Percentiles rank a stretch among this genome's conserved stretches.
phyloP scores from a whole-genome alignment of 2,797 vertebrate genomes.

The Enteromius fasciolatus region DNA sequence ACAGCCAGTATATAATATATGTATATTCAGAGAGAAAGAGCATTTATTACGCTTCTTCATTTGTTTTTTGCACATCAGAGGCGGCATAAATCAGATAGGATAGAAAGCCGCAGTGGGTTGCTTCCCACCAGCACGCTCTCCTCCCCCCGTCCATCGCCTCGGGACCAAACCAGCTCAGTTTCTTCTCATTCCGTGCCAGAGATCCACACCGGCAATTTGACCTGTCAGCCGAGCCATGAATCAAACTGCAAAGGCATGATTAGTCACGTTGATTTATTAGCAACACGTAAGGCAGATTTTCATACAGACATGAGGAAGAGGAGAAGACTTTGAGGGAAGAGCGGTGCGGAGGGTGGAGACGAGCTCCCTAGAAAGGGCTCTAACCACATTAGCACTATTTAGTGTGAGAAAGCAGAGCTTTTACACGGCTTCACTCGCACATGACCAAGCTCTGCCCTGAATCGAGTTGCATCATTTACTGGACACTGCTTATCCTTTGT shows the following conservation, averaged over 20 bases:
- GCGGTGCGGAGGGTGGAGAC: constrained; percentile 45
- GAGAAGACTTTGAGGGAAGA: constrained; percentile 62
- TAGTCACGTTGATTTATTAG: constrained; percentile 81
- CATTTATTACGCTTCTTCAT: constrained; percentile 34
- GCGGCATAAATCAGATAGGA: constrained; percentile 43
- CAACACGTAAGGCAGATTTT: constrained; percentile 75
- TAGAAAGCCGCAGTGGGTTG: constrained; percentile 53
- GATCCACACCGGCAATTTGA: constrained; percentile 82
- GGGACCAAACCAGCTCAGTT: constrained; percentile 64
- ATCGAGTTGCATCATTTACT: neutral
- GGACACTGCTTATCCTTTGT: neutral
- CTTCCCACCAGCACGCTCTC: constrained; percentile 15
- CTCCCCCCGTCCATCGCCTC: constrained; percentile 64
- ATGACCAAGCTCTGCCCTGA: neutral
- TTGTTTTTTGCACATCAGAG: constrained; percentile 44
- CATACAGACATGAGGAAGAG: constrained; percentile 68
- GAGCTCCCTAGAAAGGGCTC: neutral
- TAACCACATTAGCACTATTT: constrained; percentile 8
- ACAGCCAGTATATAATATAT: neutral
- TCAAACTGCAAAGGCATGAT: constrained; percentile 79
- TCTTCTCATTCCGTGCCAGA: constrained; percentile 78
- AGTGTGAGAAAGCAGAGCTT: neutral
- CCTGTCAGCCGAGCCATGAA: constrained; percentile 81
- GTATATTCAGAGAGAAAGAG: neutral
- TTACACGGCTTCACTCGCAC: neutral